Evolutionary conservation across 2,888 invertebrate species (phyloP).

Genomic region (Anoplius nigerrimus): DNA sequence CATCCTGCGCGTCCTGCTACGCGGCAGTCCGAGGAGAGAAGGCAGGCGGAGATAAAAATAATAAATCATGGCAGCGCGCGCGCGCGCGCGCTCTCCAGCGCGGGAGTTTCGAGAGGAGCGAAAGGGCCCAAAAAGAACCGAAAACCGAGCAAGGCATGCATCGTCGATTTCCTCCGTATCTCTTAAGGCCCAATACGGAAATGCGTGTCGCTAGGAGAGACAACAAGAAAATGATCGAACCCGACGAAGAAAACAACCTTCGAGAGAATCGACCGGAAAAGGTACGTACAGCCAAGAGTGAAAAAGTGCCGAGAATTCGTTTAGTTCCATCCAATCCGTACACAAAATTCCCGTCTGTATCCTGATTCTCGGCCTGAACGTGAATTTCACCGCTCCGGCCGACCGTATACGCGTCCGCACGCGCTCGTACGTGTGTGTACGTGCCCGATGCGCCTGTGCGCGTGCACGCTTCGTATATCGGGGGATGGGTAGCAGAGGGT

Average conservation of each 20-base stretch:
- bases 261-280: constrained; percentile 10
- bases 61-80: constrained; percentile 72
- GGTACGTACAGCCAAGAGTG: not conserved
- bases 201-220: constrained; percentile 51
- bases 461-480: constrained; percentile 5
- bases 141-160: constrained; percentile 45
- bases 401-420: too few species aligned
- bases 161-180: constrained; percentile 67
- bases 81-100: too few species aligned
- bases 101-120: constrained; percentile 5
- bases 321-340: too few species aligned
- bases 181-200: constrained; percentile 70
- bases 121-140: not conserved
- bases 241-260: not conserved
- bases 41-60: constrained; percentile 66
- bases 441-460: constrained; percentile 7
- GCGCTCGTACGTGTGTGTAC: not conserved
- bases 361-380: too few species aligned
- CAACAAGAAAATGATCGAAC: constrained; percentile 9
- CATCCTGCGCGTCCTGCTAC: constrained; percentile 6
- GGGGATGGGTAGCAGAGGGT: constrained; percentile 3
- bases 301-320: not conserved
- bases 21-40: constrained; percentile 34
- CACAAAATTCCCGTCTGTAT: too few species aligned
- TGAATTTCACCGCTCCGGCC: not conserved